phyloP scores from a whole-genome alignment of 2,797 vertebrate genomes.

The Knipowitschia caucasica region DNA sequence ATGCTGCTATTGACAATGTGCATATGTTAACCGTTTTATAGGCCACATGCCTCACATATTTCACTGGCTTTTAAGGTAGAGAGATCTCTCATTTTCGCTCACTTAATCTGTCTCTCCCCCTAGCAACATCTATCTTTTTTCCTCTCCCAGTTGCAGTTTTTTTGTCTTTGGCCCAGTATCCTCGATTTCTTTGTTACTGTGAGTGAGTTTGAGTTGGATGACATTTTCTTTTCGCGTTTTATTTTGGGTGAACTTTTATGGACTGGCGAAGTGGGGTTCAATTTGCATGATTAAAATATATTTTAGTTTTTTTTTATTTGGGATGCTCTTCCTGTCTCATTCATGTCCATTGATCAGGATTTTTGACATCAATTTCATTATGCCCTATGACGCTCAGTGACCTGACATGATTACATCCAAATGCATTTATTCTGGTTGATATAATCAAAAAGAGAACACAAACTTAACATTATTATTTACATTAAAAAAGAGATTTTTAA shows the following conservation, averaged over 20 bases:
- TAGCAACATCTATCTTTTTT: constrained; percentile 67
- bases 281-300: constrained; percentile 3
- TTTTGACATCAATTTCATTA: neutral
- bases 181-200: constrained; percentile 34
- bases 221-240: constrained; percentile 20
- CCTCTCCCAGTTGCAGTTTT: constrained; percentile 36
- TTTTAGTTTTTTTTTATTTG: neutral
- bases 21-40: constrained; percentile 97
- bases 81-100: constrained; percentile 71
- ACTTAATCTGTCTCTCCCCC: constrained; percentile 71
- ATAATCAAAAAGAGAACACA: neutral
- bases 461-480: constrained; percentile 35
- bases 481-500: constrained; percentile 32
- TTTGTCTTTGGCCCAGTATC: constrained; percentile 34
- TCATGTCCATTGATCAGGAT: neutral
- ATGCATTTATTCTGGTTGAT: neutral
- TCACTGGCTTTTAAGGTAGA: constrained; percentile 86
- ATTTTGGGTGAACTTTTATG: neutral
- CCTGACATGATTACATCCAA: neutral
- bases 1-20: constrained; percentile 97
- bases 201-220: constrained; percentile 28
- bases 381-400: neutral
- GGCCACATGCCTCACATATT: constrained; percentile 93
- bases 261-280: neutral
- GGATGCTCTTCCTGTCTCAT: neutral